These are phyloP conservation scores for Phalangium opilio DNA, from an alignment of 2,888 invertebrate genomes.

Conservation along the genomic window DNA sequence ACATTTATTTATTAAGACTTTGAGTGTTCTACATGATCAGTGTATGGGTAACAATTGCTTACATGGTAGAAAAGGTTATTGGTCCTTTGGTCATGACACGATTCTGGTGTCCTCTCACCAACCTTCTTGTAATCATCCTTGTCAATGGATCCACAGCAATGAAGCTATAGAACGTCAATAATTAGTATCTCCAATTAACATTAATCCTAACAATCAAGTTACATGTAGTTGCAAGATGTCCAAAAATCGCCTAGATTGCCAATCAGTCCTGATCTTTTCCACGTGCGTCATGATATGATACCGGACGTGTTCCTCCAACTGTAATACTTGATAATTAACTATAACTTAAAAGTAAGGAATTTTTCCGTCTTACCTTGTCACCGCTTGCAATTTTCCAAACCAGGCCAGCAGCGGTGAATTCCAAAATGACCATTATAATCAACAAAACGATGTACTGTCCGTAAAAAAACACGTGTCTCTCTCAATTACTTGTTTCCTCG, in stretches of 20 bases:
- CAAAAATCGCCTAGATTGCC: constrained; percentile 10
- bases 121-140: constrained; percentile 52
- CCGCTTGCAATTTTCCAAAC: constrained; percentile 23
- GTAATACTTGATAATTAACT: no score
- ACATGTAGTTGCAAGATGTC: constrained; percentile 18
- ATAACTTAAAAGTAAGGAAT: no score
- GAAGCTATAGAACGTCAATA: constrained; percentile 43
- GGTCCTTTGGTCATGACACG: constrained; percentile 20
- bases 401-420: constrained; percentile 51
- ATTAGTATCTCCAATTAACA: background rate
- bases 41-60: background rate
- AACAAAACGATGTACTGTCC: constrained; percentile 58
- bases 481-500: no score
- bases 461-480: background rate
- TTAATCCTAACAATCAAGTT: background rate
- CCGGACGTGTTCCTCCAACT: no score
- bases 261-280: no score
- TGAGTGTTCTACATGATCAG: no score
- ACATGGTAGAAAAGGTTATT: constrained; percentile 22
- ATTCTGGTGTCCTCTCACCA: constrained; percentile 44
- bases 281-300: no score
- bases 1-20: background rate
- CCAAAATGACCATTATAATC: constrained; percentile 50
- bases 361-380: constrained; percentile 19
- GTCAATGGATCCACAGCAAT: constrained; percentile 77